Percentiles rank a stretch among this genome's conserved stretches.
Conservation (phyloP, 2,888 invertebrate species). For the Thymelicus sylvestris region DNA sequence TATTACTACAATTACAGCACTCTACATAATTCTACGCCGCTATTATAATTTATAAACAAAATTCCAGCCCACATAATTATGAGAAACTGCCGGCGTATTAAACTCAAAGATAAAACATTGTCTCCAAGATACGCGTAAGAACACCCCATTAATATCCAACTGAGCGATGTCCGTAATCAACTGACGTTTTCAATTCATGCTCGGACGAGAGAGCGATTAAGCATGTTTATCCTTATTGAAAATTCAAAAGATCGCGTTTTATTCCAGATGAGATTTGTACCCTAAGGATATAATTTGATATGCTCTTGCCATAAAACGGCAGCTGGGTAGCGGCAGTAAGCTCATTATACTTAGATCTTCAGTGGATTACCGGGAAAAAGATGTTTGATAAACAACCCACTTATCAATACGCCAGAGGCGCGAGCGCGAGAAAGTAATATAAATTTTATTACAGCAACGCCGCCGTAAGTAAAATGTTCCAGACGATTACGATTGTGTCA, state of each 20-base stretch:
- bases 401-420: conserved; percentile 74
- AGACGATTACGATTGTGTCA: conserved; percentile 49
- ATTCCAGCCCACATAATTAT: conserved; percentile 11
- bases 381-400: conserved; percentile 77
- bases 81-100: conserved; percentile 12
- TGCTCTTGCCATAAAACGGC: conserved; percentile 69
- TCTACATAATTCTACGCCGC: neutral
- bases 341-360: conserved; percentile 68
- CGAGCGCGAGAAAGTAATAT: conserved; percentile 47
- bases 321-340: conserved; percentile 63
- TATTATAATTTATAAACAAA: neutral
- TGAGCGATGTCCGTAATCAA: conserved; percentile 44
- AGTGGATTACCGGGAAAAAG: conserved; percentile 73
- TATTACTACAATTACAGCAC: neutral
- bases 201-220: conserved; percentile 44
- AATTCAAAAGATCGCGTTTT: conserved; percentile 63
- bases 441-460: conserved; percentile 53
- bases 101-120: conserved; percentile 39
- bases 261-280: conserved; percentile 68
- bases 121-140: conserved; percentile 40
- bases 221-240: conserved; percentile 63
- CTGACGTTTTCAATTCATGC: conserved; percentile 46
- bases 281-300: conserved; percentile 71
- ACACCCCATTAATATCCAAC: conserved; percentile 38
- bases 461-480: conserved; percentile 47